These are phyloP conservation scores for Parazoanthus atlanticus DNA, from an alignment of 92 coral and sea anemone species.

Conservation along the genomic window DNA sequence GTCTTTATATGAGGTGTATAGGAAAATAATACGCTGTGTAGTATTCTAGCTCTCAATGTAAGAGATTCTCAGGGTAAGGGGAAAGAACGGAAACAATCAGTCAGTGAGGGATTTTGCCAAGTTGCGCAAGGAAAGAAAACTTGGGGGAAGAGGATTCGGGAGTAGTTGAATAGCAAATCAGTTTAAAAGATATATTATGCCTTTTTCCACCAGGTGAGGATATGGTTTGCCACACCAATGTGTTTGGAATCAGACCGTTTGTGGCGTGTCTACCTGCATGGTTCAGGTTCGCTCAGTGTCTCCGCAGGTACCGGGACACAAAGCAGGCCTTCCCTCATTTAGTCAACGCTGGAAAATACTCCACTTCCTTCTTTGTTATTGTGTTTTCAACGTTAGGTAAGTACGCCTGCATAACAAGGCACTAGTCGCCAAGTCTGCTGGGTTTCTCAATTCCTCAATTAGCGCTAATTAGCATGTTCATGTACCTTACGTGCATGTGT, in stretches of 20 bases:
- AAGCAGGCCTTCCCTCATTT: conserved; percentile 91
- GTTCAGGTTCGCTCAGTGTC: conserved; percentile 99
- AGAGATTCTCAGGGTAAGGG: too few species aligned
- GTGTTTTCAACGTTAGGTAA: conserved; percentile 86
- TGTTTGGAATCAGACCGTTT: conserved; percentile 86
- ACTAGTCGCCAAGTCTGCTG: neutral
- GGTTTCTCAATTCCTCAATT: neutral
- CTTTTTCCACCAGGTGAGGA: conserved; percentile 50
- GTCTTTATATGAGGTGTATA: too few species aligned
- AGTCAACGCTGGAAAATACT: conserved; percentile 98
- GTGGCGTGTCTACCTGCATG: conserved; percentile 98
- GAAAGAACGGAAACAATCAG: neutral
- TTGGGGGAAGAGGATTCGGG: neutral
- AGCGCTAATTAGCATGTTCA: too few species aligned
- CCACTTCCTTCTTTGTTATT: conserved; percentile 92
- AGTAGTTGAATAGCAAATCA: neutral
- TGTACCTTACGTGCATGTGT: too few species aligned
- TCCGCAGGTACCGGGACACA: conserved; percentile 94
- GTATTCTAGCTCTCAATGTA: too few species aligned
- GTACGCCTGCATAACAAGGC: neutral
- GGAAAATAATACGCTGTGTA: too few species aligned
- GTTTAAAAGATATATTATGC: neutral
- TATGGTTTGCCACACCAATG: conserved; percentile 80
- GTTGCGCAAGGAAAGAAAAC: too few species aligned
- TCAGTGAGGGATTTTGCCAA: too few species aligned